Percentiles rank a stretch among this genome's conserved stretches.
Conservation (phyloP, 2,113 vertebrate species). For the Bettongia penicillata region DNA sequence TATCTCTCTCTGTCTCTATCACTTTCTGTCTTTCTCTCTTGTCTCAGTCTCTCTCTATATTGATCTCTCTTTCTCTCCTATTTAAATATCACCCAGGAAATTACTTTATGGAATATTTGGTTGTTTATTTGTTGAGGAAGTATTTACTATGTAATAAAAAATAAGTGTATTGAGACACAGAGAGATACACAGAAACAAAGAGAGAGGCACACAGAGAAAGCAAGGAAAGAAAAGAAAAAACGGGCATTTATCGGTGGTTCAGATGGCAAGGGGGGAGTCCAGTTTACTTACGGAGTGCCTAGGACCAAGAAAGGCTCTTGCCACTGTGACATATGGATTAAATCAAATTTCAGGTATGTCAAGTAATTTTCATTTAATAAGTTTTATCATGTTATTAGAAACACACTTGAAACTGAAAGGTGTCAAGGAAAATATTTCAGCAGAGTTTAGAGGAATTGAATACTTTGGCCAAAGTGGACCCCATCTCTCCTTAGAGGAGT, state of each 20-base stretch:
- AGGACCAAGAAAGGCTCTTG: background rate
- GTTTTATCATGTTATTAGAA: constrained; percentile 59
- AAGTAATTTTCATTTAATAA: constrained; percentile 57
- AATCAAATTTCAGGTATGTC: constrained; percentile 44
- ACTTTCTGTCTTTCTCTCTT: too few relatives aligned
- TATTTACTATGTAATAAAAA: background rate
- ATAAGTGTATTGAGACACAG: too few relatives aligned
- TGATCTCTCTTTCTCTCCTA: background rate
- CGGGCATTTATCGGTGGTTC: background rate
- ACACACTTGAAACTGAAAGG: too few relatives aligned
- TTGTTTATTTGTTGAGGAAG: background rate
- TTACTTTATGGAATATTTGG: background rate
- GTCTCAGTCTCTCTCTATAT: too few relatives aligned
- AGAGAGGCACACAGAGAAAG: too few relatives aligned
- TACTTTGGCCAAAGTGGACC: too few relatives aligned
- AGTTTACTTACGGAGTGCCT: constrained; percentile 4
- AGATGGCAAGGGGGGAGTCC: background rate
- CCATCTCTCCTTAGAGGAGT: too few relatives aligned
- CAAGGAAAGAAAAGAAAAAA: background rate
- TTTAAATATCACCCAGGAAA: background rate
- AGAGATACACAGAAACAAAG: too few relatives aligned
- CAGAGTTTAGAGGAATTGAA: too few relatives aligned
- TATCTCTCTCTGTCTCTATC: background rate
- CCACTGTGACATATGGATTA: constrained; percentile 47
- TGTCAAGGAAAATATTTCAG: too few relatives aligned